phyloP scores from a whole-genome alignment of 1,140 invertebrate genomes.

The Chrysoperla carnea region DNA sequence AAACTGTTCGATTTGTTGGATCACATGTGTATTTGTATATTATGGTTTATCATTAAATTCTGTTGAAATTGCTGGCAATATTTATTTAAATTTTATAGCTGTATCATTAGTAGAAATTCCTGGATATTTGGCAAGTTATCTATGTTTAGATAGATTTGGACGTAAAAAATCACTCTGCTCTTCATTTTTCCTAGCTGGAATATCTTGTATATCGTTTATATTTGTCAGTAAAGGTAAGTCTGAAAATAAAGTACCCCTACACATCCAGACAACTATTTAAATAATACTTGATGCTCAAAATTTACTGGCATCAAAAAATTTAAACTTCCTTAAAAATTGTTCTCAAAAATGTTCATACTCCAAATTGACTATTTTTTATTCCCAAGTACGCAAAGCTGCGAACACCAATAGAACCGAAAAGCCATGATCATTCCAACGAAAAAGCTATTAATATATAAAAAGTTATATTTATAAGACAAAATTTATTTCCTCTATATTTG shows the following conservation, averaged over 20 bases:
- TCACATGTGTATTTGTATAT: conserved; percentile 34
- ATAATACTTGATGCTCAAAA: too few relatives aligned
- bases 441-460: too few relatives aligned
- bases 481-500: too few relatives aligned
- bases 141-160: conserved; percentile 34
- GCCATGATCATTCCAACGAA: too few relatives aligned
- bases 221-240: conserved; percentile 20
- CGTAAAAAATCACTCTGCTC: conserved; percentile 31
- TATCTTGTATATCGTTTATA: conserved; percentile 22
- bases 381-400: too few relatives aligned
- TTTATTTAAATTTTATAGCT: conserved; percentile 32
- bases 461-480: too few relatives aligned
- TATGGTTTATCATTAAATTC: conserved; percentile 44
- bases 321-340: too few relatives aligned
- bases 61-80: conserved; percentile 33
- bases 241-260: too few relatives aligned
- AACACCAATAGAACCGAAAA: too few relatives aligned
- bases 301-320: too few relatives aligned
- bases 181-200: conserved; percentile 25
- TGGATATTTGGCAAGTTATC: conserved; percentile 28
- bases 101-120: conserved; percentile 32
- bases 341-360: background rate
- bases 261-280: too few relatives aligned
- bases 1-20: conserved; percentile 29
- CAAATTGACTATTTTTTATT: background rate